Evolutionary conservation across 2,113 vertebrate genomes (phyloP).

Genomic region (Seriola quinqueradiata): DNA sequence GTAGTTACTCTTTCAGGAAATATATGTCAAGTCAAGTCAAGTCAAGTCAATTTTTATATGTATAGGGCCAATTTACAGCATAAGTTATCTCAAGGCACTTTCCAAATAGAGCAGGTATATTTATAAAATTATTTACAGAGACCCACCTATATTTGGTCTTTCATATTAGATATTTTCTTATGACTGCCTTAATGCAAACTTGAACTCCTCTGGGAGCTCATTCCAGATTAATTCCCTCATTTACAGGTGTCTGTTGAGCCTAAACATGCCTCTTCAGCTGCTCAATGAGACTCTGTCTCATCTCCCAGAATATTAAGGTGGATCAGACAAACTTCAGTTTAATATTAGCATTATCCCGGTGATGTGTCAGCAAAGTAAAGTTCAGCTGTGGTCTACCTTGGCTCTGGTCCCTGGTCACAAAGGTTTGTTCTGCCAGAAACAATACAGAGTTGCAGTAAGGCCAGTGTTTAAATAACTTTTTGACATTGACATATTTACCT

Average conservation of each 20-base stretch:
- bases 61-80: no score
- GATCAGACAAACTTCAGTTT: slow-evolving; percentile 30
- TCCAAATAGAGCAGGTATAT: no score
- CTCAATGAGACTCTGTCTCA: slow-evolving; percentile 12
- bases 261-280: slow-evolving; percentile 6
- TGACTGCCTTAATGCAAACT: slow-evolving; percentile 9
- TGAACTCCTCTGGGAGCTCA: neutral
- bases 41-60: no score
- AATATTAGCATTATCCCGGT: slow-evolving; percentile 4
- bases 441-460: slow-evolving; percentile 23
- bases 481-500: slow-evolving; percentile 9
- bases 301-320: neutral
- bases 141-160: neutral
- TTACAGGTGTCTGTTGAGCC: slow-evolving; percentile 4
- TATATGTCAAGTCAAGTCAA: neutral
- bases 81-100: no score
- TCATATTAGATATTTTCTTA: slow-evolving; percentile 10
- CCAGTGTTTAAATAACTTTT: neutral
- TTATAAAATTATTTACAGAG: no score
- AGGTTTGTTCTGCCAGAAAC: slow-evolving; percentile 15
- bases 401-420: slow-evolving; percentile 25
- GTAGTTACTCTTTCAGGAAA: slow-evolving; percentile 8
- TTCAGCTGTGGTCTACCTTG: slow-evolving; percentile 31
- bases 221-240: slow-evolving; percentile 17
- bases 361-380: slow-evolving; percentile 23